Evolutionary conservation across 2,797 vertebrate species (phyloP), one percentile per base, ranked within the genome.

Genomic region (Sebastes minor): DNA sequence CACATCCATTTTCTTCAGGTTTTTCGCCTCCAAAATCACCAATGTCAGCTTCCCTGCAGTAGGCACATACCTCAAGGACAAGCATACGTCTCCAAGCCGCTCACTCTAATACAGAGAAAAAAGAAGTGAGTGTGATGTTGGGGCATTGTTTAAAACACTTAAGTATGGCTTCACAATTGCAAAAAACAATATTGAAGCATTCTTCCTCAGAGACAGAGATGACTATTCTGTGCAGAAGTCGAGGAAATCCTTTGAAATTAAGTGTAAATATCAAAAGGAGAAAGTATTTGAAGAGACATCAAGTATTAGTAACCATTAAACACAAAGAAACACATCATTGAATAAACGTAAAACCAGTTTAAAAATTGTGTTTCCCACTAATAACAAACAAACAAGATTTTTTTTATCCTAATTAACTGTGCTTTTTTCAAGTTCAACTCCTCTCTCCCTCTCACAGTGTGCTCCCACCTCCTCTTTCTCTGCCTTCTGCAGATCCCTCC

Each of bases 1-100:
- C 1, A 99, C 98, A 82, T 99, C 99, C 98, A 99, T 99, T 95
- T 99, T 99, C 94, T 99, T 99, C 80, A 99, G 94, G 93, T 99
- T 99, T 96, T 99, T 99, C 20, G 98, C 98, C 87, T 99, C 98
- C 80, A 99, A 94, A 87, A 99, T 96, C 77, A 99, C 98, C 9
- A 99, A 96, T 7, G 98, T 99, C 91, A 99, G 95, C 85, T 99
- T 99, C 79, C 98, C 98, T 79, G 98, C 97, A 38, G 98, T 99
- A 8, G 98, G 98, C 76, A 99, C 98, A 0, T 98, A 99, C 80
- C 98, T 98, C 79, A 99, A 96, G 74, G 98, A 99, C 95, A 99
- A 96, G 92, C 98, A 99, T 91, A 99, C 96, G 89, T 99, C 99
- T 55, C 99, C 99, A 83, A 99, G 89, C 87, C 96, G 96, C 93